Evolutionary conservation across 1,140 invertebrate genomes (phyloP).

Genomic region (Oryctes rhinoceros): DNA sequence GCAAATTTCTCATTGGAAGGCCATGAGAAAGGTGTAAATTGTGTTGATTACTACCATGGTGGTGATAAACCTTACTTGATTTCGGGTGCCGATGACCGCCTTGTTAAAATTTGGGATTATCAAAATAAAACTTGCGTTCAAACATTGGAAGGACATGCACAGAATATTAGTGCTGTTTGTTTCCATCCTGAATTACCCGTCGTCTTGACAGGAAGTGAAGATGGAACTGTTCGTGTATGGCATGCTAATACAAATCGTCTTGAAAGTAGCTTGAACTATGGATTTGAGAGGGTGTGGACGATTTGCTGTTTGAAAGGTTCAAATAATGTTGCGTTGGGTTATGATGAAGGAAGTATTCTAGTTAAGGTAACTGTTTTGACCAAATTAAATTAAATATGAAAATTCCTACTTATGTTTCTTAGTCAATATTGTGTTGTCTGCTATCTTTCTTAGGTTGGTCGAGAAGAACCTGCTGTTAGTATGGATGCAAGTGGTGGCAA

Average conservation of each 20-base stretch:
- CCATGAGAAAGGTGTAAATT: conserved; percentile 99
- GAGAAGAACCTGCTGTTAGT: conserved; percentile 98
- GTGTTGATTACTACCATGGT: conserved; percentile 99
- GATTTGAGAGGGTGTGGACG: conserved; percentile 97
- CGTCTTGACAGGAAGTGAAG: conserved; percentile 96
- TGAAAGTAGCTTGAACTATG: conserved; percentile 97
- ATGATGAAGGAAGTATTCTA: conserved; percentile 98
- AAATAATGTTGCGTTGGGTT: conserved; percentile 66
- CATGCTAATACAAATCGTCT: conserved; percentile 97
- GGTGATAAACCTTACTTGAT: conserved; percentile 99
- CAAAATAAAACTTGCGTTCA: conserved; percentile 99
- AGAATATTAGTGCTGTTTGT: conserved; percentile 91
- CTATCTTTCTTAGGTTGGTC: conserved; percentile 64
- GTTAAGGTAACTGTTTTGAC: conserved; percentile 76
- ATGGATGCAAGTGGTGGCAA: conserved; percentile 99
- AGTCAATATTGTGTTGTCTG: background rate
- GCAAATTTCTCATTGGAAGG: conserved; percentile 99
- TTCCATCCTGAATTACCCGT: conserved; percentile 99
- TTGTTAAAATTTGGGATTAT: conserved; percentile 99
- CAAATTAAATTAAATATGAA: background rate
- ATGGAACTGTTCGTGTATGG: conserved; percentile 96
- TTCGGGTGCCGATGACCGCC: conserved; percentile 96
- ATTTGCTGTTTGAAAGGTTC: conserved; percentile 92
- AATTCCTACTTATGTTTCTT: too few relatives aligned
- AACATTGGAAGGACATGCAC: conserved; percentile 95